Evolutionary conservation across 2,888 invertebrate species (phyloP), one percentile per base, ranked within the genome.

Genomic region (Epistrophe eligans): DNA sequence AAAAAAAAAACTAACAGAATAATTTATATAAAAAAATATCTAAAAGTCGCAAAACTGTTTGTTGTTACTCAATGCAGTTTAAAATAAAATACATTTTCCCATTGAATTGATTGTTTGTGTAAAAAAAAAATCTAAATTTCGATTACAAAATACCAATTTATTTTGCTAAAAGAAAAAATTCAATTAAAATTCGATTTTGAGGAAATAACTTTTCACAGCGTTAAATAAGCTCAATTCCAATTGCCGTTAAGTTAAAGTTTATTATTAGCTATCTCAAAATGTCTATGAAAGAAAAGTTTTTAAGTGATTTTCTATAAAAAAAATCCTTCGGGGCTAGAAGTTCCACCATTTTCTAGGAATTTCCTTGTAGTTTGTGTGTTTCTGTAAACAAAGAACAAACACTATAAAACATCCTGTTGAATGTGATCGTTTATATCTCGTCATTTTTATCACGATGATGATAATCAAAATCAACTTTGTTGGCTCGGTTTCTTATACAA

Each of bases 391-490:
- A 40, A 5, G 40, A 8, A 45, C 17, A 38, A 17, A 52, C n/a
- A 5, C 35, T 13, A 32, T 45, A n/a, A 38, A 10, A 52, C 1
- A 28, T 52, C 19, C 62, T 67, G 72, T 67, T 64, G 32, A 57
- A 13, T 58, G 52, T 64, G 52, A 76, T 76, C 60, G 73, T 64
- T 55, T 58, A 55, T 67, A 50, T 52, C 8, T 43, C 24, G 62
- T 82, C 57, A 74, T 74, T 57, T 77, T 70, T 62, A 66, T 79
- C 74, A 82, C 50, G 71, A 82, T 45, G 81, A 67, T 81, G 72
- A 74, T 79, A 85, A 82, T 85, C 85, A 79, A 77, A 74, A 81
- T 64, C 82, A 71, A 74, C 67, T 58, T 77, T 74, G 74, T 71
- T 71, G 73, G 62, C 15, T 32, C 4, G 19, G 38, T 81, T 64